Evolutionary conservation across 2,888 invertebrate species (phyloP).

Genomic region (Drosophila melanosoma): DNA sequence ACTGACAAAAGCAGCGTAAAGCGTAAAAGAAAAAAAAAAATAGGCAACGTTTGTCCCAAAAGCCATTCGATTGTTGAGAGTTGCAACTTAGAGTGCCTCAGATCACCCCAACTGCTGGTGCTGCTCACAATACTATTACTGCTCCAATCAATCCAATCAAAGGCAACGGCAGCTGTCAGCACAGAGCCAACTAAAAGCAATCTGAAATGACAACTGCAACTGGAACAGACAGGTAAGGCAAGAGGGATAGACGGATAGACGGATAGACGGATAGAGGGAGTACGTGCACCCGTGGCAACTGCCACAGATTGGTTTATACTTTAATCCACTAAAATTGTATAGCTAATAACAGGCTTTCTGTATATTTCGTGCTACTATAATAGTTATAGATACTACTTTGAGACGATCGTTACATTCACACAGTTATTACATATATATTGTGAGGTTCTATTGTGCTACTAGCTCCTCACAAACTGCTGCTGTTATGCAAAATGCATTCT

Average conservation of each 20-base stretch:
- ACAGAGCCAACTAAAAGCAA: slow-evolving; percentile 11
- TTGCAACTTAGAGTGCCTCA: not conserved
- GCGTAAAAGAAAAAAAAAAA: slow-evolving; percentile 1
- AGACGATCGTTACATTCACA: not conserved
- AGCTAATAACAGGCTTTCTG: not conserved
- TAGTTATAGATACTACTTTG: not conserved
- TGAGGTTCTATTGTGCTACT: not conserved
- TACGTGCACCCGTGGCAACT: not conserved
- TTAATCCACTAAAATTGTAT: no score
- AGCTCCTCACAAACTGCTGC: not conserved
- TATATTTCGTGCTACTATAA: not conserved
- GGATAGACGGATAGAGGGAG: not conserved
- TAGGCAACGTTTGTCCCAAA: slow-evolving; percentile 15
- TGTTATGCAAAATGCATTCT: slow-evolving; percentile 6
- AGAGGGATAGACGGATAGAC: not conserved
- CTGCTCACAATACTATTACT: not conserved
- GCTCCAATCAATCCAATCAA: slow-evolving; percentile 32
- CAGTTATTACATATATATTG: not conserved
- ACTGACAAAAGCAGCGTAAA: slow-evolving; percentile 44
- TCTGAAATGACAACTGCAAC: slow-evolving; percentile 29
- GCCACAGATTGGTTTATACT: not conserved
- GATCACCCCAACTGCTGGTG: slow-evolving; percentile 33
- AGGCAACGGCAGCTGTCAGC: slow-evolving; percentile 42
- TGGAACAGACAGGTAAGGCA: not conserved
- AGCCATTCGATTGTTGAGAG: slow-evolving; percentile 1